Conservation (phyloP, 2,113 vertebrate species). For the Odontesthes bonariensis region DNA sequence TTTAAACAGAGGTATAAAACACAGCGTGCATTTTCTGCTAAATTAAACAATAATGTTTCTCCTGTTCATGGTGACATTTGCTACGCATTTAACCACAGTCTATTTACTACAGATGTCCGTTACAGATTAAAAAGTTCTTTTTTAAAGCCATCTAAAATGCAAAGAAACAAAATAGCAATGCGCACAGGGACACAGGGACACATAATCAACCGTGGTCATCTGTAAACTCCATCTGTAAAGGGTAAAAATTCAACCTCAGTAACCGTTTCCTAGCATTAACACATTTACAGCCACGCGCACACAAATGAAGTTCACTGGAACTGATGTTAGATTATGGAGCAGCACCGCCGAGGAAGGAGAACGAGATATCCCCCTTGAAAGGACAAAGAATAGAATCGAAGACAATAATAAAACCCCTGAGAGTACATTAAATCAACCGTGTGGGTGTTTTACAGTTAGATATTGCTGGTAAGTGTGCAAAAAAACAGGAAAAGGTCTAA, state of each 20-base stretch:
- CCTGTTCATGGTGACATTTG: conserved; percentile 33
- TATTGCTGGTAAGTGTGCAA: not conserved
- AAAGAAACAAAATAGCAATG: conserved; percentile 2
- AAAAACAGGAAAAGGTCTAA: not conserved
- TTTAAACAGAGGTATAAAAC: conserved; percentile 49
- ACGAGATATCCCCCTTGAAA: not conserved
- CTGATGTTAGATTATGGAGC: not conserved
- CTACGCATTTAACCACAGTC: conserved; percentile 32
- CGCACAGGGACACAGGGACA: not conserved
- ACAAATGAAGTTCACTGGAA: not conserved
- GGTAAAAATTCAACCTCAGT: conserved; percentile 4
- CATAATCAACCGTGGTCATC: not conserved
- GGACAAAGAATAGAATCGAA: not conserved
- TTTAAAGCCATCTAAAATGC: not conserved
- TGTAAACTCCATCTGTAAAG: not conserved
- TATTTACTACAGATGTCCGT: conserved; percentile 34
- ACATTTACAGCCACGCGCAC: not conserved
- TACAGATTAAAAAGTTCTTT: conserved; percentile 4
- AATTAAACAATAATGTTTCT: conserved; percentile 44
- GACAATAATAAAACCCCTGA: not conserved
- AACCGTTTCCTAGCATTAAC: not conserved
- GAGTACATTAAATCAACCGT: not conserved
- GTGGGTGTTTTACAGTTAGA: too few species aligned
- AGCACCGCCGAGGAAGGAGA: not conserved
- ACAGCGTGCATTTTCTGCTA: conserved; percentile 25